Conservation (phyloP, 2,113 vertebrate species). For the Microtus oregoni region DNA sequence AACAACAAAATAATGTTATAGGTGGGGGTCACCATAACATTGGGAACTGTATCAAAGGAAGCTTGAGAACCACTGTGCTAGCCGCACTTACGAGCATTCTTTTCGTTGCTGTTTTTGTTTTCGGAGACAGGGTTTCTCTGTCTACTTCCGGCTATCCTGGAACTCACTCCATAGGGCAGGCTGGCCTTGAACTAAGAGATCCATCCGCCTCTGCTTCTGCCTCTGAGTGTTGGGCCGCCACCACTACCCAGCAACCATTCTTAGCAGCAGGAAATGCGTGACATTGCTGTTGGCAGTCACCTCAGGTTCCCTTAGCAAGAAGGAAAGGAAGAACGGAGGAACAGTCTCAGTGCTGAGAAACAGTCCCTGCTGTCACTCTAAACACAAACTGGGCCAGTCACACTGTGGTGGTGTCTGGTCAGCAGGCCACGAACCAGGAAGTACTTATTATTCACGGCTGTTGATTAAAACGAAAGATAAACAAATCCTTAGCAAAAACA, state of each 20-base stretch:
- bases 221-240: background rate
- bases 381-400: background rate
- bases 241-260: background rate
- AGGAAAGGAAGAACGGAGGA: background rate
- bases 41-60: background rate
- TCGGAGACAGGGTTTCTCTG: background rate
- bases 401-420: background rate
- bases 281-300: background rate
- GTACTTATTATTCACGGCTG: background rate
- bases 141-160: background rate
- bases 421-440: background rate
- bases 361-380: background rate
- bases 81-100: background rate
- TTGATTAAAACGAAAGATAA: slow-evolving; percentile 19
- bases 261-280: background rate
- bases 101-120: background rate
- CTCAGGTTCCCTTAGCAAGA: background rate
- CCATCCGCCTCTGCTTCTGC: background rate
- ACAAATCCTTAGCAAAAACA: background rate
- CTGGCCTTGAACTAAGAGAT: background rate
- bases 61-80: background rate
- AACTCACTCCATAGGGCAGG: background rate
- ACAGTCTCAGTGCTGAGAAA: background rate
- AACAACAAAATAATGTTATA: background rate
- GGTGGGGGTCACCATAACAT: background rate